Conservation (phyloP, 2,888 invertebrate genomes). For the Cerastis rubricosa region DNA sequence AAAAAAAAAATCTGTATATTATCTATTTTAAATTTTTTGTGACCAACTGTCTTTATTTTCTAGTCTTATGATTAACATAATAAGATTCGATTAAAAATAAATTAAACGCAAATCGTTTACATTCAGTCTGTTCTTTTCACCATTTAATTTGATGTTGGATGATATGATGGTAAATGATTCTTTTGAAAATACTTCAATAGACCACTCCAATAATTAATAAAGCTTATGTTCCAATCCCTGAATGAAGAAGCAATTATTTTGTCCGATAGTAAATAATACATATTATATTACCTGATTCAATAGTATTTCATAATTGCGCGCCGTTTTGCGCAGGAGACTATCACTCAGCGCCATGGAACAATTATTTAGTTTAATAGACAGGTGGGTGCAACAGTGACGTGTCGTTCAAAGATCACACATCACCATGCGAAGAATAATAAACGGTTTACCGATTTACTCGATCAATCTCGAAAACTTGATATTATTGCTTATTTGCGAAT, state of each 20-base stretch:
- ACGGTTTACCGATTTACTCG: slow-evolving; percentile 11
- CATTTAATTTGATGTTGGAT: background rate
- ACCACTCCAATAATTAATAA: background rate
- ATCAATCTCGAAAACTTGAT: no score
- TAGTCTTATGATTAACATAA: background rate
- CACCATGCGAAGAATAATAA: slow-evolving; percentile 25
- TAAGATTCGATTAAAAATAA: background rate
- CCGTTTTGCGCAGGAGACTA: slow-evolving; percentile 3
- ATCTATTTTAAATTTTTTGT: background rate
- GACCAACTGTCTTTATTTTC: background rate
- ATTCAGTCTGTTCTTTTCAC: background rate
- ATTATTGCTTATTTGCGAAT: slow-evolving; percentile 8
- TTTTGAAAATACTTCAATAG: background rate
- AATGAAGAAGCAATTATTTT: background rate
- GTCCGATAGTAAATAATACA: background rate
- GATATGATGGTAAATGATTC: background rate
- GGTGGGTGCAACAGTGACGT: slow-evolving; percentile 9
- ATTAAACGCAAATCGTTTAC: background rate
- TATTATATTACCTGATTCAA: background rate
- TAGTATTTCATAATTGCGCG: background rate
- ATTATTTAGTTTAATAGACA: background rate
- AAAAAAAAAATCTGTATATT: no score
- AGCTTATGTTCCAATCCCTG: background rate
- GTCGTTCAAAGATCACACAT: slow-evolving; percentile 18
- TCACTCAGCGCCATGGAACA: slow-evolving; percentile 13